Percentiles rank a stretch among this genome's conserved stretches.
phyloP scores from a whole-genome alignment of 2,797 vertebrate species.

The Hydrolagus colliei region DNA sequence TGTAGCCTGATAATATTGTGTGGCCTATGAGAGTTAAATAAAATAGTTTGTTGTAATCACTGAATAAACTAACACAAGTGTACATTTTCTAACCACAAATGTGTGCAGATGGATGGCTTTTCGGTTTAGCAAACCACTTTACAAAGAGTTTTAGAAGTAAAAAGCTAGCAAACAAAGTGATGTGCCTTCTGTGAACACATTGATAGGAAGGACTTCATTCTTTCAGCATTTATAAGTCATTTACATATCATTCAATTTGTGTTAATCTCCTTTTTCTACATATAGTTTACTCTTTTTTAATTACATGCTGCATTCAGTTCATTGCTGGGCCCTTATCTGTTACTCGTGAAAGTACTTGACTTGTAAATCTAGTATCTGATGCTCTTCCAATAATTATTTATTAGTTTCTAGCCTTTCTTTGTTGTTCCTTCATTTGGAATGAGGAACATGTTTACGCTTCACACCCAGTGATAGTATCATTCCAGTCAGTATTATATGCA shows the following conservation, averaged over 20 bases:
- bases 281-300: not conserved
- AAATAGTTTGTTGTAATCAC: not conserved
- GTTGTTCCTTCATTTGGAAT: not conserved
- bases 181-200: too few relatives aligned
- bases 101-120: not conserved
- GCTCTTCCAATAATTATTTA: too few relatives aligned
- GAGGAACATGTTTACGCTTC: not conserved
- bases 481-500: not conserved
- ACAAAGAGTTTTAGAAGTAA: slow-evolving; percentile 2
- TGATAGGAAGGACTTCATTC: not conserved
- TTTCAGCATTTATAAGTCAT: not conserved
- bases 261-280: not conserved
- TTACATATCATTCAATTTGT: not conserved
- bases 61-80: not conserved
- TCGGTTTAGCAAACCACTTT: not conserved
- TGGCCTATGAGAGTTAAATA: not conserved
- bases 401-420: not conserved
- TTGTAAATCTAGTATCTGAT: not conserved
- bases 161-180: not conserved
- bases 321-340: not conserved
- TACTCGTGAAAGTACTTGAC: not conserved
- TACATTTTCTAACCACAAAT: not conserved
- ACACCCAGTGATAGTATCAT: not conserved
- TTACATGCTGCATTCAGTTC: not conserved
- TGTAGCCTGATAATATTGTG: not conserved